A percentile compares a stretch with the other conserved stretches of the same genome.
phyloP scores from a whole-genome alignment of 2,888 invertebrate genomes.

The Ophion obscuratus region DNA sequence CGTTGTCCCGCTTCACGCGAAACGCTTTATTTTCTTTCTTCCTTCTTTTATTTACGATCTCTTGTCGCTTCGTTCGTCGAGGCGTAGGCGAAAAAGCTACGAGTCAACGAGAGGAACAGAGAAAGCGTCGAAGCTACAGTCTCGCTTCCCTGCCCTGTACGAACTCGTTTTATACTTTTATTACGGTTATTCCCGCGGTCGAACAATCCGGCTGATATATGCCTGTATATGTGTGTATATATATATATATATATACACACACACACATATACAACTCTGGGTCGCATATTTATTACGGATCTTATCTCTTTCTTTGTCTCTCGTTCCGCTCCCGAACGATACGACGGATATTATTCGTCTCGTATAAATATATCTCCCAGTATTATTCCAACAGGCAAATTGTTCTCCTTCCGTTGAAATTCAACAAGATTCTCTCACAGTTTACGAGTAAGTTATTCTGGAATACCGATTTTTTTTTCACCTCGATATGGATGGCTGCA shows the following conservation, averaged over 20 bases:
- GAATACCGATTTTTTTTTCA: not conserved
- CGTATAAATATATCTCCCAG: constrained; percentile 23
- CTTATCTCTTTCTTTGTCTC: constrained; percentile 56
- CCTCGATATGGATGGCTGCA: not conserved
- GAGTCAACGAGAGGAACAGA: constrained; percentile 29
- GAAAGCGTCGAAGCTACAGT: constrained; percentile 13
- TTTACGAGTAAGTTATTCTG: constrained; percentile 3
- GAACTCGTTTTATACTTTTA: constrained; percentile 59
- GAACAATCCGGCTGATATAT: constrained; percentile 37
- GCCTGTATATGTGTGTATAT: constrained; percentile 3
- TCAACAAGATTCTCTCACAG: constrained; percentile 42
- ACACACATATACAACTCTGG: not conserved
- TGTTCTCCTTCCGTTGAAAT: constrained; percentile 47
- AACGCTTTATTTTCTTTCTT: constrained; percentile 3
- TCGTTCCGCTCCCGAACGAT: constrained; percentile 39
- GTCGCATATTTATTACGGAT: constrained; percentile 71
- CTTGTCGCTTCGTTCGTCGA: constrained; percentile 25
- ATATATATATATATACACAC: constrained; percentile 8
- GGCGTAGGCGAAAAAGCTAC: constrained; percentile 29
- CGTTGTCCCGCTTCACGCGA: constrained; percentile 11
- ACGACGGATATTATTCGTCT: constrained; percentile 37
- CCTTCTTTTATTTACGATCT: constrained; percentile 33
- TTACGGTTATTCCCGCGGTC: constrained; percentile 59
- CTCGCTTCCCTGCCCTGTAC: constrained; percentile 36
- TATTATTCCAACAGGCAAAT: constrained; percentile 25